Evolutionary conservation across 2,113 vertebrate genomes (phyloP).

Genomic region (Dasyornis broadbenti): DNA sequence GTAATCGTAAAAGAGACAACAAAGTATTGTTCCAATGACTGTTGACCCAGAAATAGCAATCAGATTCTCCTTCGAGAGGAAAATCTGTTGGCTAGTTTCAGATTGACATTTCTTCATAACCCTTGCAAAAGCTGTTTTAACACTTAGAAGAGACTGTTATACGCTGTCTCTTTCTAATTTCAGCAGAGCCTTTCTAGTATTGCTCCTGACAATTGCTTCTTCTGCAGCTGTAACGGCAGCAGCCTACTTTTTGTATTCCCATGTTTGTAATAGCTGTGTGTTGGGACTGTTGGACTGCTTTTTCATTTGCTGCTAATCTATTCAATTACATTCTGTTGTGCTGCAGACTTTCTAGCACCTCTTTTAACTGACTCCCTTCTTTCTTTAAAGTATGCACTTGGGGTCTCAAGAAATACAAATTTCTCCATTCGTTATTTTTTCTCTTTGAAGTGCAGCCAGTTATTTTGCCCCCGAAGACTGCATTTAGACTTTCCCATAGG

Average conservation of each 20-base stretch:
- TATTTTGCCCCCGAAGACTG: conserved; percentile 30
- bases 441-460: conserved; percentile 44
- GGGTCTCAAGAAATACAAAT: conserved; percentile 34
- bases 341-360: conserved; percentile 12
- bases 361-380: conserved; percentile 40
- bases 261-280: not conserved
- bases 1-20: not conserved
- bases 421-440: conserved; percentile 38
- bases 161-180: not conserved
- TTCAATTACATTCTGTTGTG: conserved; percentile 36
- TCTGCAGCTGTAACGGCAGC: not conserved
- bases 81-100: not conserved
- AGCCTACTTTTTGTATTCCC: conserved; percentile 34
- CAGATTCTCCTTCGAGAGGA: not conserved
- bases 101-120: not conserved
- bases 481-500: conserved; percentile 32
- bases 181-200: not conserved
- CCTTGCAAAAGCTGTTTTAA: conserved; percentile 9
- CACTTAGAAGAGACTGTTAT: not conserved
- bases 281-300: not conserved
- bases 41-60: not conserved
- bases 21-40: not conserved
- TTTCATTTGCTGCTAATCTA: conserved; percentile 45
- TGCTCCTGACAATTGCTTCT: not conserved
- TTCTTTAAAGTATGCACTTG: conserved; percentile 41